Conservation (phyloP, 2,113 vertebrate genomes). For the Pithys albifrons region DNA sequence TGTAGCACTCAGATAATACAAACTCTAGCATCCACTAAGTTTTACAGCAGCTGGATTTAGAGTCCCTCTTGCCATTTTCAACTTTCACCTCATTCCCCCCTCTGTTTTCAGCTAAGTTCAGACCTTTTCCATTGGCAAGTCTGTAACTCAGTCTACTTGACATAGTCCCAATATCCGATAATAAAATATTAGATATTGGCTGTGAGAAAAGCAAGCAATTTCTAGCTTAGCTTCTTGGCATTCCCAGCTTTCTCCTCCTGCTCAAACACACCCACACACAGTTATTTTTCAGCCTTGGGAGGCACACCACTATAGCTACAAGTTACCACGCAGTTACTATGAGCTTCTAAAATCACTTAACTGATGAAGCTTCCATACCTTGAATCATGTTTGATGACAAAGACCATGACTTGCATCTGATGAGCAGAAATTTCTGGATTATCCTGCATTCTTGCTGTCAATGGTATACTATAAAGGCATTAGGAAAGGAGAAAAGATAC, state of each 20-base stretch:
- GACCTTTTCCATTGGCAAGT: not conserved
- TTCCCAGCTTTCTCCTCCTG: not conserved
- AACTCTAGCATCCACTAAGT: not conserved
- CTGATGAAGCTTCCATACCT: not conserved
- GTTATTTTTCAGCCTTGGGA: not conserved
- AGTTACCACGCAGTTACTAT: not conserved
- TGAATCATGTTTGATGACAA: not conserved
- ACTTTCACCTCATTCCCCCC: not conserved
- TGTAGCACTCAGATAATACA: not conserved
- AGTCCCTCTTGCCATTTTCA: not conserved
- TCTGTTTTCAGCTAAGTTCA: not conserved
- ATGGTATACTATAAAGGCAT: not conserved
- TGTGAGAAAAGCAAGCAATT: not conserved
- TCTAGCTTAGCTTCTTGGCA: not conserved
- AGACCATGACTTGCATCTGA: not conserved
- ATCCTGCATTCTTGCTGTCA: not conserved
- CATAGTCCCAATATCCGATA: not conserved
- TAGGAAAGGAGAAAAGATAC: not conserved
- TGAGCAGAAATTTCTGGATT: not conserved
- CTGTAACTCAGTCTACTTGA: not conserved
- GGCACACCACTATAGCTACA: not conserved
- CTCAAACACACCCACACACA: not conserved
- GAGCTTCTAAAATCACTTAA: not conserved
- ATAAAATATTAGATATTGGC: not conserved
- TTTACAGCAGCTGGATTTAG: not conserved